phyloP scores from a whole-genome alignment of 2,113 vertebrate species.

The Pachycephala philippinensis region DNA sequence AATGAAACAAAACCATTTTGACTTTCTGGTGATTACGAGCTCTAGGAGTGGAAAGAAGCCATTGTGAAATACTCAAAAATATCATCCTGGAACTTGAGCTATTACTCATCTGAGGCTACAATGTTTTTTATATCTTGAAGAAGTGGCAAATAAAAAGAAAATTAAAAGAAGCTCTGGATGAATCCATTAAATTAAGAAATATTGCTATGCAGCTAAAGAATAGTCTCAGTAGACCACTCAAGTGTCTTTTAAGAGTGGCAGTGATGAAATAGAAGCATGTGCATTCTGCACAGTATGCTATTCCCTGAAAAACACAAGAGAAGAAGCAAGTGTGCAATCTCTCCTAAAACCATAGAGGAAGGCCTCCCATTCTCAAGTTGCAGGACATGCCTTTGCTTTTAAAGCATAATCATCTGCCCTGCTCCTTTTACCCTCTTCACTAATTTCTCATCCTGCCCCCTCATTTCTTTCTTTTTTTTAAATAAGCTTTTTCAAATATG shows the following conservation, averaged over 20 bases:
- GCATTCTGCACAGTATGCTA: neutral
- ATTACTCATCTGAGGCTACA: neutral
- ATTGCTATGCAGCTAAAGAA: neutral
- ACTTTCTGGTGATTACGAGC: neutral
- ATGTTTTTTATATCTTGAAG: neutral
- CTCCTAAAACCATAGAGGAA: neutral
- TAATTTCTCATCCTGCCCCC: neutral
- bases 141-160: neutral
- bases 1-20: neutral
- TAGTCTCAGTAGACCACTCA: neutral
- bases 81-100: neutral
- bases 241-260: neutral
- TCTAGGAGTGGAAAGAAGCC: neutral
- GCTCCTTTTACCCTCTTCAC: neutral
- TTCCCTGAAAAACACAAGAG: neutral
- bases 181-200: neutral
- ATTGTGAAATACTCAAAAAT: neutral
- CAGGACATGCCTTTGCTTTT: neutral
- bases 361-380: neutral
- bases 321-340: neutral
- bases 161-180: neutral
- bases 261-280: neutral
- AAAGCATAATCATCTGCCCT: neutral
- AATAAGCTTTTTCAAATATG: neutral
- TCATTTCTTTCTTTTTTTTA: neutral